Conservation (phyloP, 2,888 invertebrate genomes). For the Argyra leucocephala region DNA sequence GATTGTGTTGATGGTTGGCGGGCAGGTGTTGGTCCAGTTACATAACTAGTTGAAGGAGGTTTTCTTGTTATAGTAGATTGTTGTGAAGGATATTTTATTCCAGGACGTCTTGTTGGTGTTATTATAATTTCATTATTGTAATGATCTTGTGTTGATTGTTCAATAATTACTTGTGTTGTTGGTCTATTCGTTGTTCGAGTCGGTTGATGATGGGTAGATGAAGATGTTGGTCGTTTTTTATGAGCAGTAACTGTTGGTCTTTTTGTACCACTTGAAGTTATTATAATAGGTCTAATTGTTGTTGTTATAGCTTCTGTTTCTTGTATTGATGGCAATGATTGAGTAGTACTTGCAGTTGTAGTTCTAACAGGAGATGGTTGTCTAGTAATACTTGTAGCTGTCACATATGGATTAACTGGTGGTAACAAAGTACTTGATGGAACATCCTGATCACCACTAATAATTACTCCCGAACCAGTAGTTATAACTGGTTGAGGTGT, state of each 20-base stretch:
- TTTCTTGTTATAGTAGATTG: conserved; percentile 28
- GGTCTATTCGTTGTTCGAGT: conserved; percentile 12
- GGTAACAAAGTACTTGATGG: conserved; percentile 20
- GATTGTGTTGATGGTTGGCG: conserved; percentile 42
- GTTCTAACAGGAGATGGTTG: conserved; percentile 13
- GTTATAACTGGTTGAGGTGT: conserved; percentile 22
- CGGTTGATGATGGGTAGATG: conserved; percentile 14
- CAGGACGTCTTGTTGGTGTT: conserved; percentile 19
- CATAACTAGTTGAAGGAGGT: conserved; percentile 45
- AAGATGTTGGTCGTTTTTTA: conserved; percentile 18
- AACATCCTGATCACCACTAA: conserved; percentile 18
- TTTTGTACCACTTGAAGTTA: conserved; percentile 40
- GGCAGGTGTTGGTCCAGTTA: conserved; percentile 46
- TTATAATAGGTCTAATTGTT: conserved; percentile 40
- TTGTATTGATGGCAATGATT: background rate
- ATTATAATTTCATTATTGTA: conserved; percentile 16
- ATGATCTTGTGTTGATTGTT: background rate
- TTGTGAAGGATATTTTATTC: conserved; percentile 22
- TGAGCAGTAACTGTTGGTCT: conserved; percentile 25
- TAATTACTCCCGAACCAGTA: conserved; percentile 12
- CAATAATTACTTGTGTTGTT: conserved; percentile 5
- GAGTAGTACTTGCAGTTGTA: conserved; percentile 13
- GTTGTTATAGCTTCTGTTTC: conserved; percentile 18
- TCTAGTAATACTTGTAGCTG: conserved; percentile 9
- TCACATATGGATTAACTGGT: conserved; percentile 11